These are phyloP conservation scores for Hyphantria cunea DNA, from an alignment of 1,140 invertebrate species.

Conservation along the genomic window DNA sequence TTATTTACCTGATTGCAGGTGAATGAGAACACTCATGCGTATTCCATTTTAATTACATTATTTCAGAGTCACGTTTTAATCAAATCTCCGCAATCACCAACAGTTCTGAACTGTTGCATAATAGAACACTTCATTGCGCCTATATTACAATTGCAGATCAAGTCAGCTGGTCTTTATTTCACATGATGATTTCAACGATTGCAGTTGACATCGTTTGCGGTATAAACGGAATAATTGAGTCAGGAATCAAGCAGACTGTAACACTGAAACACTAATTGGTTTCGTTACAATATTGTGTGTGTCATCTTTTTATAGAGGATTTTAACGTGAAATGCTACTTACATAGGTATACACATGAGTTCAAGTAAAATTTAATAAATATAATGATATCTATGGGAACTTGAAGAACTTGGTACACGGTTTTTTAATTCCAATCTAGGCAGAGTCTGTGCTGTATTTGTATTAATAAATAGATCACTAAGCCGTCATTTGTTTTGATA, in stretches of 20 bases:
- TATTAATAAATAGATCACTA: no score
- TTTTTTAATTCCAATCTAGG: no score
- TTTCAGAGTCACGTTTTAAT: slow-evolving; percentile 24
- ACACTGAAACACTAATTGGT: slow-evolving; percentile 23
- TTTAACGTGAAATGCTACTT: no score
- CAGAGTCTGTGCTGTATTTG: no score
- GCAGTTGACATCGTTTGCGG: slow-evolving; percentile 33
- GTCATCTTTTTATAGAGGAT: no score
- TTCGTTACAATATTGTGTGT: background rate
- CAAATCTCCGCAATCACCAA: slow-evolving; percentile 10
- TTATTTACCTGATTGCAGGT: background rate
- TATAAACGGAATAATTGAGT: slow-evolving; percentile 34
- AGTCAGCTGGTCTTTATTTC: slow-evolving; percentile 5
- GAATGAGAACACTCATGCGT: slow-evolving; percentile 12
- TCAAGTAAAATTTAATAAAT: no score
- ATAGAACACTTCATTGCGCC: background rate
- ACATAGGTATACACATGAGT: no score
- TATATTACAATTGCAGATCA: slow-evolving; percentile 6
- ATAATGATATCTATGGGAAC: no score
- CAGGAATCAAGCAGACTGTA: slow-evolving; percentile 31
- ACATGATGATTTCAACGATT: slow-evolving; percentile 33
- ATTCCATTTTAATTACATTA: slow-evolving; percentile 21
- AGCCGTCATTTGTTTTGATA: no score
- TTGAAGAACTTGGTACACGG: no score
- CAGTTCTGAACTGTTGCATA: background rate